Percentiles rank a stretch among this genome's conserved stretches.
phyloP scores from a whole-genome alignment of 2,113 vertebrate genomes.

The Hemiprocne comata region DNA sequence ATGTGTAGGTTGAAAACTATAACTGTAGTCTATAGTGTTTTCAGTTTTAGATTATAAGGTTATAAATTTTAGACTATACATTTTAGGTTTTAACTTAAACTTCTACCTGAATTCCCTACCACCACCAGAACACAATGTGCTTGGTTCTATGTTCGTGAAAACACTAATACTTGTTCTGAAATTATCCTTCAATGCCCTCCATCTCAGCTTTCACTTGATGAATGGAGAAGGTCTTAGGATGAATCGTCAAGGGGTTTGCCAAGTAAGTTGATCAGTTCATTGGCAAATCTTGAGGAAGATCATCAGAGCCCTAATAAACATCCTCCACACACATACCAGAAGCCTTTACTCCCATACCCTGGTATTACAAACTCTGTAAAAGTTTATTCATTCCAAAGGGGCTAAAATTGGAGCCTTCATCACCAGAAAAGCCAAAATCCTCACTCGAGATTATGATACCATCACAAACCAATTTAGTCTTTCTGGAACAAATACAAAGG shows the following conservation, averaged over 20 bases:
- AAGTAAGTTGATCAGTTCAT: not conserved
- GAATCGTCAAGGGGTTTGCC: not conserved
- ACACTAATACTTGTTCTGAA: not conserved
- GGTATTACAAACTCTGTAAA: not conserved
- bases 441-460: not conserved
- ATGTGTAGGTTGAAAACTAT: not conserved
- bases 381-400: not conserved
- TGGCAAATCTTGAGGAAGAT: not conserved
- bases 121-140: not conserved
- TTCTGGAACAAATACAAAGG: not conserved
- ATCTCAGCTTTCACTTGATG: not conserved
- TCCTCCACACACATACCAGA: not conserved
- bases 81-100: not conserved
- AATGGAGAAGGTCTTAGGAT: not conserved
- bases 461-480: not conserved
- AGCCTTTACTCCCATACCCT: not conserved
- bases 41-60: not conserved
- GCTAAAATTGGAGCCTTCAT: not conserved
- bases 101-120: not conserved
- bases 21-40: not conserved
- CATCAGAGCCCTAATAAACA: not conserved
- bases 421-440: not conserved
- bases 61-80: not conserved
- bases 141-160: not conserved
- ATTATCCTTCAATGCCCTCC: not conserved